phyloP scores from a whole-genome alignment of 2,888 invertebrate genomes.

The Spialia ferax region DNA sequence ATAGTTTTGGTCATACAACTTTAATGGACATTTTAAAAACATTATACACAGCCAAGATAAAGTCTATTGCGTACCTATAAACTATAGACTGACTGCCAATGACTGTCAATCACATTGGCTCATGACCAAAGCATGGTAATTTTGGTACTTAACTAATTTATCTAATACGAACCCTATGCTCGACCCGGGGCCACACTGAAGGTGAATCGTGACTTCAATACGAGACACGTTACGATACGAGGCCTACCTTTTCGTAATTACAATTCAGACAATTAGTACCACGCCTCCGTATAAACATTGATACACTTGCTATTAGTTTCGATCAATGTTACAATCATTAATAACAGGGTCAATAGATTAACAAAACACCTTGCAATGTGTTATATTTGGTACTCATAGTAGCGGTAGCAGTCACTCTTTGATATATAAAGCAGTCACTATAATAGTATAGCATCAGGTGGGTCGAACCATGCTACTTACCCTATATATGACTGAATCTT shows the following conservation, averaged over 20 bases:
- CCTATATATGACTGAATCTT: too few relatives aligned
- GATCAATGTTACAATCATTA: not conserved
- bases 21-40: too few relatives aligned
- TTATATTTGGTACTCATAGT: too few relatives aligned
- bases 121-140: not conserved
- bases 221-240: not conserved
- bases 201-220: not conserved
- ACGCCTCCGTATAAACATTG: not conserved
- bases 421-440: too few relatives aligned
- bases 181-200: not conserved
- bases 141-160: not conserved
- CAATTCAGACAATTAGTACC: not conserved
- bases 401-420: too few relatives aligned
- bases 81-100: too few relatives aligned
- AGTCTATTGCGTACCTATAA: too few relatives aligned
- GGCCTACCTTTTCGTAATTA: not conserved
- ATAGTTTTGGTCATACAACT: too few relatives aligned
- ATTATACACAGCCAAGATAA: too few relatives aligned
- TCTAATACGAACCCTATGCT: not conserved
- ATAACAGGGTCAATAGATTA: not conserved
- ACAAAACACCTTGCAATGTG: not conserved
- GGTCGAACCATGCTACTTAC: too few relatives aligned
- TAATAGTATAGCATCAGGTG: too few relatives aligned
- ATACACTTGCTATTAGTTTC: not conserved
- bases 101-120: not conserved